phyloP scores from a whole-genome alignment of 2,888 invertebrate genomes.

The Eupithecia pulchellata region DNA sequence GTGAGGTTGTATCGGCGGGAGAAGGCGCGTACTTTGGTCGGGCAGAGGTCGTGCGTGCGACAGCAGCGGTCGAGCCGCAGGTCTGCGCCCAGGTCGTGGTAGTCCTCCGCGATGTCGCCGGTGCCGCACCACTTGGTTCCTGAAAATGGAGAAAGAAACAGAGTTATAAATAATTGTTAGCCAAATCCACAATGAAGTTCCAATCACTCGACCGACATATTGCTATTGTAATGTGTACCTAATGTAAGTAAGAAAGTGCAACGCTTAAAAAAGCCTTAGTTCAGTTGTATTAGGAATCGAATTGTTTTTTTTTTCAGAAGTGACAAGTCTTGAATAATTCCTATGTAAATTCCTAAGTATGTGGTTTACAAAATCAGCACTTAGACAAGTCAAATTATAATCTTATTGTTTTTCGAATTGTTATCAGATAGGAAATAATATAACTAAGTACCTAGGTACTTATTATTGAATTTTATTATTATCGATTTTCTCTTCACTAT shows the following conservation, averaged over 20 bases:
- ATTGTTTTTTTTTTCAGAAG: no score
- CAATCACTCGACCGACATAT: background rate
- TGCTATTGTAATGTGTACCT: background rate
- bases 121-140: conserved; percentile 97
- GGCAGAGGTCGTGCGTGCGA: conserved; percentile 95
- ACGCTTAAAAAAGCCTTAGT: no score
- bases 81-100: conserved; percentile 93
- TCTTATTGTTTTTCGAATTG: no score
- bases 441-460: no score
- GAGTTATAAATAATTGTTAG: background rate
- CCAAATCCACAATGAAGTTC: background rate
- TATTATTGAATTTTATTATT: no score
- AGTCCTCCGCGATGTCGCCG: conserved; percentile 93
- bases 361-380: no score
- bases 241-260: background rate
- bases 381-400: no score
- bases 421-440: no score
- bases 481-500: no score
- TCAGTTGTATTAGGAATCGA: no score
- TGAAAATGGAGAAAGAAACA: conserved; percentile 64
- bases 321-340: no score
- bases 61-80: conserved; percentile 92
- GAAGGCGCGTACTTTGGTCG: conserved; percentile 90
- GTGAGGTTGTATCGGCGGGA: conserved; percentile 91
- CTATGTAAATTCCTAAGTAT: no score